Base-by-base conservation (phyloP, 2,888 invertebrate species). In the Oasisia sp. region DNA sequence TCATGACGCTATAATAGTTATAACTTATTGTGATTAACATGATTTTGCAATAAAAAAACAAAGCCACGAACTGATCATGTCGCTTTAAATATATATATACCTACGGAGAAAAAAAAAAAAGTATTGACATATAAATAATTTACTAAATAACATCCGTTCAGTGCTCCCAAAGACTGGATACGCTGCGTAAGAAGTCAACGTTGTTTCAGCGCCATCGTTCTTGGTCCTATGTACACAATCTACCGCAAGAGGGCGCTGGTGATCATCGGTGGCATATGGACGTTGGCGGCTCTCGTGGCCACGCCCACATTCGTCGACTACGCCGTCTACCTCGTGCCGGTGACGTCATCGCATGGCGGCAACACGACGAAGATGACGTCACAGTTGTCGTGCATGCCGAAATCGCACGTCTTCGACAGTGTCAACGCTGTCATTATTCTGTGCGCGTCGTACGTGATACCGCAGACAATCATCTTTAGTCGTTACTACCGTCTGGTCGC, bases 301-400 rank as follows among this genome's bases (percentile, higher is more conserved):
- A 74, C 74, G 74, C 74, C 74, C 7, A 74, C 74, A 74, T 74
- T 74, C n/a, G 50, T 92, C 91, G 91, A 89, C 19, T 91, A 91
- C 92, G 3, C n/a, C 14, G 91, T 92, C 32, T n/a, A 58, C 91
- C 32, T 32, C 11, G n/a, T 91, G 44, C 8, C 44, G 5, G 91
- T 27, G n/a, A 32, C 11, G 44, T 92, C 0, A 93, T 93, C 91
- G 92, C 93, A 7, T 91, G 92, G 32, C 45, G 56, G 8, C 12
- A 32, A 32, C 3, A 89, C 45, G 58, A 91, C 58, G 32, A 27
- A 38, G 92, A 12, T 14, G 9, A 50, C 50, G 9, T 50, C 50
- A 50, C 50, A 50, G 50, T 50, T 50, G 50, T 50, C 50, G 9
- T 50, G 50, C 14, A 50, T 50, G 50, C 50, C 50, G 12, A 50